These are phyloP conservation scores for Hemitrygon akajei DNA, from an alignment of 2,797 vertebrate genomes.

Conservation along the genomic window DNA sequence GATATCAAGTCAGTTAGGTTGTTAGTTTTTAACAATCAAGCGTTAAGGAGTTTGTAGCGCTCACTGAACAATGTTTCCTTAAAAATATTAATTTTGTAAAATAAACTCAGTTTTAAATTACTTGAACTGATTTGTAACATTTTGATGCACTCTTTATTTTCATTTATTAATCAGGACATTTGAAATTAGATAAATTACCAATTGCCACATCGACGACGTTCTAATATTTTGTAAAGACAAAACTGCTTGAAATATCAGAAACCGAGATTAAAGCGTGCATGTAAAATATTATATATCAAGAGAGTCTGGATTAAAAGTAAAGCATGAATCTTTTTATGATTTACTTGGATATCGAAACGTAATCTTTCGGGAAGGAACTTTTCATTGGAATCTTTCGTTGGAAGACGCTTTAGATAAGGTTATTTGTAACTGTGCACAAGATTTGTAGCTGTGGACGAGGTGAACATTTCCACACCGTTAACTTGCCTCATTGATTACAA, in stretches of 20 bases:
- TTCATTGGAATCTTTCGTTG: background rate
- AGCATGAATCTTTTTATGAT: background rate
- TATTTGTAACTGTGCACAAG: background rate
- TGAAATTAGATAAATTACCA: background rate
- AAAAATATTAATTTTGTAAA: background rate
- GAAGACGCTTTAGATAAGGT: background rate
- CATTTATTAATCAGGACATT: background rate
- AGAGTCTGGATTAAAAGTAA: background rate
- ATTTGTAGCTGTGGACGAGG: background rate
- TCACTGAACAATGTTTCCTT: background rate
- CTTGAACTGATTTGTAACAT: background rate
- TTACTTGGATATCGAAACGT: conserved; percentile 4
- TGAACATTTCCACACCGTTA: background rate
- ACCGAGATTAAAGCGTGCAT: background rate
- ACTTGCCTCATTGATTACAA: conserved; percentile 9
- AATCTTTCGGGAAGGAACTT: too few species aligned
- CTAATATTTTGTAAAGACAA: background rate
- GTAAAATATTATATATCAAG: background rate
- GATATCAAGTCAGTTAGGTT: background rate
- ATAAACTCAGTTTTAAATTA: background rate
- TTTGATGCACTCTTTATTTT: background rate
- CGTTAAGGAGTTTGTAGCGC: background rate
- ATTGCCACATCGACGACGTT: background rate
- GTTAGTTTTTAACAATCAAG: background rate
- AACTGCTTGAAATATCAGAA: background rate